Evolutionary conservation across 2,888 invertebrate genomes (phyloP), one percentile per base, ranked within the genome.

Genomic region (Stramonita haemastoma): DNA sequence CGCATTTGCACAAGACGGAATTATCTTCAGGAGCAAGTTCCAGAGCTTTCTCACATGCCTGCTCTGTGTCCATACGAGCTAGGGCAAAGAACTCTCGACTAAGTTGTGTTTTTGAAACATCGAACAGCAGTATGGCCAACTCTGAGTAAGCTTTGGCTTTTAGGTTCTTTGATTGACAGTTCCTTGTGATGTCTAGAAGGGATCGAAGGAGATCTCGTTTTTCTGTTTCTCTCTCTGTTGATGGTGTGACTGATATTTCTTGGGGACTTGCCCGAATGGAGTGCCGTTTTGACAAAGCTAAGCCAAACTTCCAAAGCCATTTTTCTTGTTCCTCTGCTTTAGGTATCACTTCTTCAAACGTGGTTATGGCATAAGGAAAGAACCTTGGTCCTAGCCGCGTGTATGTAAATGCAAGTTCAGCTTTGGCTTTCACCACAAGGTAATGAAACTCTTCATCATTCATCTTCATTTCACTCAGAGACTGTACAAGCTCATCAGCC

Each of bases 251-350:
- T 26, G 60, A 57, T 26, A 87, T 32, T 19, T 5, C 2, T 26
- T 79, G 26, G 32, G 77, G 88, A 13, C 8, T 26, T 26, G 83
- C 79, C 19, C 79, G 57, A 11, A 88, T 11, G 26, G 17, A 15
- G 2, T 85, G 89, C 56, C 89, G 22, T 26, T 6, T 66, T 36
- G 70, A 73, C 56, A 86, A 57, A 11, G 85, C 89, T 34, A 89
- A 66, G 29, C 89, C 89, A 34, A 89, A 85, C 77, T 70, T 73
- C 89, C 89, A 89, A 85, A 89, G 73, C 89, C 85, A 85, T 77
- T 84, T 89, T 57, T 89, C 89, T 34, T 85, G 85, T 17, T 89
- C 77, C 66, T 56, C 85, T 19, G 89, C 89, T 60, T 32, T 8
- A 15, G 57, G 70, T 32, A 89, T 17, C 19, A 89, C 83, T 22